Conservation (phyloP, 2,888 invertebrate species). For the Ditylenchus weischeri region DNA sequence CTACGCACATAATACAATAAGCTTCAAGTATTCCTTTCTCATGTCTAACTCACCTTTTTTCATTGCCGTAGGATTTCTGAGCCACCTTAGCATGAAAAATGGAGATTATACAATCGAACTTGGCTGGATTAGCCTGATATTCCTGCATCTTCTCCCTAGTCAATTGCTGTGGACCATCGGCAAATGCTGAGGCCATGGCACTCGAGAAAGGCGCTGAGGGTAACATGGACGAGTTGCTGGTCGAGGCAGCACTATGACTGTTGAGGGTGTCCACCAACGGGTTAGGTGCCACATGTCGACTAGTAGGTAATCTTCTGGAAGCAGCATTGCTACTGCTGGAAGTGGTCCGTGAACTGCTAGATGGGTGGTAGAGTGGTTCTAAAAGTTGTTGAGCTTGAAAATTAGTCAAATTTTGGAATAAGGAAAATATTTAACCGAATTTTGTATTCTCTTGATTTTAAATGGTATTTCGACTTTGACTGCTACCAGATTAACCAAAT, state of each 20-base stretch:
- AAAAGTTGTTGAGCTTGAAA: neutral
- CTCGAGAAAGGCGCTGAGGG: neutral
- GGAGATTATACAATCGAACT: conserved; percentile 76
- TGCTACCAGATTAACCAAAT: too few relatives aligned
- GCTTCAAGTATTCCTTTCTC: too few relatives aligned
- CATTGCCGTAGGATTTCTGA: conserved; percentile 98
- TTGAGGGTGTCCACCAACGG: neutral
- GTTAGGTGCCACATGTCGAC: neutral
- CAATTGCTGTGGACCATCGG: conserved; percentile 20
- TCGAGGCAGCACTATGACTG: too few relatives aligned
- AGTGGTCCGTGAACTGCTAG: neutral
- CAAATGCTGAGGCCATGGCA: neutral
- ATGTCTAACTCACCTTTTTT: conserved; percentile 70
- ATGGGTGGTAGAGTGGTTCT: neutral
- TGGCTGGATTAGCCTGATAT: conserved; percentile 68
- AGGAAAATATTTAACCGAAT: too few relatives aligned
- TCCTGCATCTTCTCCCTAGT: conserved; percentile 86
- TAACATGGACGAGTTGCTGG: neutral
- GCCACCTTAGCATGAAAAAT: conserved; percentile 99
- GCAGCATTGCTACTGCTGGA: neutral
- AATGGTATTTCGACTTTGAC: too few relatives aligned
- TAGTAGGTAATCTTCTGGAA: neutral
- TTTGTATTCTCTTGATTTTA: too few relatives aligned
- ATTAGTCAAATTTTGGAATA: neutral
- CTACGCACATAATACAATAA: too few relatives aligned